Percentiles rank a stretch among this genome's conserved stretches.
These are phyloP conservation scores for Discoglossus pictus DNA, from an alignment of 2,797 vertebrate species.

Conservation along the genomic window DNA sequence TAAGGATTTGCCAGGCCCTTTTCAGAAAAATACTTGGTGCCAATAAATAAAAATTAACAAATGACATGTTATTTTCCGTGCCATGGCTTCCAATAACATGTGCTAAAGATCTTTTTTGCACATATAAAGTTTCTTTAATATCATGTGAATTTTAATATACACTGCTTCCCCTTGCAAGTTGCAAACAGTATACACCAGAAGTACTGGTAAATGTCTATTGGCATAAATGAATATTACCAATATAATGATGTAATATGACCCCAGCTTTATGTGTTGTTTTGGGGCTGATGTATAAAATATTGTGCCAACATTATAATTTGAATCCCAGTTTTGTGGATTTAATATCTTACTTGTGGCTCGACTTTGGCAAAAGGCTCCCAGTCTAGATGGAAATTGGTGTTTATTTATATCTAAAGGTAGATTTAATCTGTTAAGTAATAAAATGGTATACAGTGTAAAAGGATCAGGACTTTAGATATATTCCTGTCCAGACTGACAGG, in stretches of 20 bases:
- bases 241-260: slow-evolving; percentile 43
- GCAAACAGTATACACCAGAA: slow-evolving; percentile 11
- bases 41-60: slow-evolving; percentile 46
- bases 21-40: slow-evolving; percentile 12
- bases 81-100: slow-evolving; percentile 31
- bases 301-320: slow-evolving; percentile 43
- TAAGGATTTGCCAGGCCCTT: slow-evolving; percentile 32
- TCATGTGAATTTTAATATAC: slow-evolving; percentile 24
- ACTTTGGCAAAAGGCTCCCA: slow-evolving; percentile 33
- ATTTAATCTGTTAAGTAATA: slow-evolving; percentile 46
- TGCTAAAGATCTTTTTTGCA: slow-evolving; percentile 33
- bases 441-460: slow-evolving; percentile 37
- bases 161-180: neutral
- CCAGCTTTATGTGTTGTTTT: slow-evolving; percentile 33
- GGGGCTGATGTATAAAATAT: slow-evolving; percentile 21
- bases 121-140: slow-evolving; percentile 36
- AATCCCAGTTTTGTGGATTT: slow-evolving; percentile 47
- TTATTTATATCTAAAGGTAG: slow-evolving; percentile 48
- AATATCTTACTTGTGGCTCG: slow-evolving; percentile 45
- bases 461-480: slow-evolving; percentile 15
- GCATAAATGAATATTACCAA: slow-evolving; percentile 31
- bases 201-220: slow-evolving; percentile 31
- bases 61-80: slow-evolving; percentile 42
- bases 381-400: slow-evolving; percentile 46
- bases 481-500: slow-evolving; percentile 13